phyloP scores from a whole-genome alignment of 2,888 invertebrate species.

The Anaspis maculata region DNA sequence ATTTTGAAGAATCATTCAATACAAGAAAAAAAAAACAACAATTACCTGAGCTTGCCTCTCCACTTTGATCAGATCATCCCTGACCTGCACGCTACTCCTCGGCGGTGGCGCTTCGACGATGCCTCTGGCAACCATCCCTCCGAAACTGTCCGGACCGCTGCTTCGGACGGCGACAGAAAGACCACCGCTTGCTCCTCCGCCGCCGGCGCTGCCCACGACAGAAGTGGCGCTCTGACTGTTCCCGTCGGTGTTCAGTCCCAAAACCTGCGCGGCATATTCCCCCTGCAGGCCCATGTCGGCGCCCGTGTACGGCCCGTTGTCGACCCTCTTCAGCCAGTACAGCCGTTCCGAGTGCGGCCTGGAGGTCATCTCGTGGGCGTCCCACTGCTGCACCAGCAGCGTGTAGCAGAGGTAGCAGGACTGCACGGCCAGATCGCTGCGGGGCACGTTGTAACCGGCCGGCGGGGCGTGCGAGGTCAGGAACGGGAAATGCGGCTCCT shows the following conservation, averaged over 20 bases:
- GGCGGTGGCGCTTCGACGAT: too few species aligned
- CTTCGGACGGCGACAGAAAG: too few species aligned
- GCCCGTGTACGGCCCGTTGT: conserved; percentile 82
- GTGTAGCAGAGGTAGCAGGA: conserved; percentile 82
- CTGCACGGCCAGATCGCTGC: conserved; percentile 47
- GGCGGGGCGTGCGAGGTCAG: conserved; percentile 85
- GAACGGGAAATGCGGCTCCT: conserved; percentile 86
- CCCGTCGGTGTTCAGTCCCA: conserved; percentile 61
- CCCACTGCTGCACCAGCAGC: conserved; percentile 85
- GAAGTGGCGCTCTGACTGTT: too few species aligned
- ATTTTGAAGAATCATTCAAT: too few species aligned
- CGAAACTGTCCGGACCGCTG: too few species aligned
- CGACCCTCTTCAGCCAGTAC: conserved; percentile 88
- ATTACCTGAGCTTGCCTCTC: too few species aligned
- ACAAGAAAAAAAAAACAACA: too few species aligned
- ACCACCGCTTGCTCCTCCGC: too few species aligned
- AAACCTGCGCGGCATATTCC: conserved; percentile 85
- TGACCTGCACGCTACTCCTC: too few species aligned
- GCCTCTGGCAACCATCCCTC: too few species aligned
- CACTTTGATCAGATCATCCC: too few species aligned
- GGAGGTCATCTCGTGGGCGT: conserved; percentile 70
- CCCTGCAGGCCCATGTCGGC: conserved; percentile 80
- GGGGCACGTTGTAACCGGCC: conserved; percentile 52
- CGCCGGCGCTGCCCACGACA: too few species aligned
- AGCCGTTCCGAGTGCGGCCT: conserved; percentile 80